Evolutionary conservation across 2,888 invertebrate species (phyloP).

Genomic region (Masnerella sp.): DNA sequence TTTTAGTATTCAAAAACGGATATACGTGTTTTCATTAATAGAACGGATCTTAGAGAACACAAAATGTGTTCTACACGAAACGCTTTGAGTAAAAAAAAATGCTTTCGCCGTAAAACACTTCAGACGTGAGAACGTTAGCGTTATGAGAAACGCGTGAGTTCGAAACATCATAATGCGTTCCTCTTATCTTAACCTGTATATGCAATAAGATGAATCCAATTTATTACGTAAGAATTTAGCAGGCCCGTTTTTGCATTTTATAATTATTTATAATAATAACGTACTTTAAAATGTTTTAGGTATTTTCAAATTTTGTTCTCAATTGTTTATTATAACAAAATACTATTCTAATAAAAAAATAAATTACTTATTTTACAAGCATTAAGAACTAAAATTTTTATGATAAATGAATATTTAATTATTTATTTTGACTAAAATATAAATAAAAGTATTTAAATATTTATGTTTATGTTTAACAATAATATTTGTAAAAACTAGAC

Average conservation of each 20-base stretch:
- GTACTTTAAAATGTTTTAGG: no score
- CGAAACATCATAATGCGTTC: not conserved
- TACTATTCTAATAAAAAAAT: not conserved
- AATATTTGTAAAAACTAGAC: no score
- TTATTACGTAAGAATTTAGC: no score
- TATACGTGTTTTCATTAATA: not conserved
- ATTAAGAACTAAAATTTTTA: not conserved
- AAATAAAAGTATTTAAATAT: constrained; percentile 5
- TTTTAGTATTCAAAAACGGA: not conserved
- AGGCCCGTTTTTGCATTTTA: no score
- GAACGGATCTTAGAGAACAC: not conserved
- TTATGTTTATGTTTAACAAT: not conserved
- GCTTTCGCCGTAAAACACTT: not conserved
- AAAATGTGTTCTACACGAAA: constrained; percentile 3
- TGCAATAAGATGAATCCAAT: not conserved
- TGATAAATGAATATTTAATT: not conserved
- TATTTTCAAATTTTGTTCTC: not conserved
- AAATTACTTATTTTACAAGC: not conserved
- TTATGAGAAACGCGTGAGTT: not conserved
- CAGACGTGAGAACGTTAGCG: not conserved
- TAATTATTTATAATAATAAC: no score
- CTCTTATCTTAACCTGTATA: not conserved
- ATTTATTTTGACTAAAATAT: not conserved
- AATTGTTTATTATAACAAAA: not conserved
- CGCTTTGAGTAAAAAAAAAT: not conserved